Evolutionary conservation across 2,113 vertebrate species (phyloP).

Genomic region (Holacanthus passer): DNA sequence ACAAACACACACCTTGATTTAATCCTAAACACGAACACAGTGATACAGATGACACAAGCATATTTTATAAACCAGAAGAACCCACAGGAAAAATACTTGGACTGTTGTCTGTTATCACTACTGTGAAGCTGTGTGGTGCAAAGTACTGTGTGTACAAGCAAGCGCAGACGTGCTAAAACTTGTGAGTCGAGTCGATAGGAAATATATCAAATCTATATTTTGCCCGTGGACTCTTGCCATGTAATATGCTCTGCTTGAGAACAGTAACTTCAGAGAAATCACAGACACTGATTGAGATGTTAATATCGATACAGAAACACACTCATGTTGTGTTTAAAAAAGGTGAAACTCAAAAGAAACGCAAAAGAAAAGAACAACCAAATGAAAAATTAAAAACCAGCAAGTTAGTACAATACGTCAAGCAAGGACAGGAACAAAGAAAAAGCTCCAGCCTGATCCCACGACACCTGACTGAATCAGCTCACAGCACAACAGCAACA

Average conservation of each 20-base stretch:
- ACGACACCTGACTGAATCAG: slow-evolving; percentile 82
- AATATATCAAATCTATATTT: slow-evolving; percentile 73
- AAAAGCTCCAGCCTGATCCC: slow-evolving; percentile 81
- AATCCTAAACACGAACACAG: slow-evolving; percentile 73
- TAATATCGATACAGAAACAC: slow-evolving; percentile 68
- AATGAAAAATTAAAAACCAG: slow-evolving; percentile 52
- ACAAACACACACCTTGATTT: slow-evolving; percentile 39
- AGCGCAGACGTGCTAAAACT: slow-evolving; percentile 37
- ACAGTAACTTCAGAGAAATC: slow-evolving; percentile 63
- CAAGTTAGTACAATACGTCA: slow-evolving; percentile 76
- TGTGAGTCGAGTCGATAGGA: slow-evolving; percentile 43
- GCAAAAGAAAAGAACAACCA: slow-evolving; percentile 44
- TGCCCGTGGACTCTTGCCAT: slow-evolving; percentile 84
- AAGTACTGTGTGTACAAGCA: slow-evolving; percentile 39
- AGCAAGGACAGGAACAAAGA: slow-evolving; percentile 78
- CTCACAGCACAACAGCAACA: slow-evolving; percentile 84
- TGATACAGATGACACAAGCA: slow-evolving; percentile 75
- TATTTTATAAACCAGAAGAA: slow-evolving; percentile 81
- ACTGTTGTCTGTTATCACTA: slow-evolving; percentile 54
- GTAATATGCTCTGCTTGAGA: slow-evolving; percentile 81
- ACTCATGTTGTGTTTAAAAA: slow-evolving; percentile 54
- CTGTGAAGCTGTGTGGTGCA: slow-evolving; percentile 47
- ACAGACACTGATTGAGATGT: slow-evolving; percentile 73
- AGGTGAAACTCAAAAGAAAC: slow-evolving; percentile 51
- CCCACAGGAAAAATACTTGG: slow-evolving; percentile 85